phyloP scores from a whole-genome alignment of 2,113 vertebrate species.

The Craseonycteris thonglongyai region DNA sequence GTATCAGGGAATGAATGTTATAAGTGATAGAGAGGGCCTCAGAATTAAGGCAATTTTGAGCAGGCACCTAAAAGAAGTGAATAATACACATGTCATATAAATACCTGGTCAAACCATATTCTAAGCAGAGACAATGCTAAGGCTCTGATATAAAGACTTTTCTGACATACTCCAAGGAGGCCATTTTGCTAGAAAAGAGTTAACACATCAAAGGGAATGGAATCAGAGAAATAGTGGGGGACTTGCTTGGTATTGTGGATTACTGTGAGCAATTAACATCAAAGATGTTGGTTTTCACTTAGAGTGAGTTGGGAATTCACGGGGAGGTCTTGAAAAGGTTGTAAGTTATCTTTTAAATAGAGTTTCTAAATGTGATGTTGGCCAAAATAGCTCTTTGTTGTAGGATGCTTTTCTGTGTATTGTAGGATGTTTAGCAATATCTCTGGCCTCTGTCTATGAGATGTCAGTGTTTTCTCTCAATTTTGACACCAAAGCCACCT shows the following conservation, averaged over 20 bases:
- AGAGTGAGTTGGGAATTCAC: background rate
- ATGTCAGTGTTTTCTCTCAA: background rate
- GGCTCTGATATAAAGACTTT: background rate
- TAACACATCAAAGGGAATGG: background rate
- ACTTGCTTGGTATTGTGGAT: accelerated
- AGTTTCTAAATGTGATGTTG: background rate
- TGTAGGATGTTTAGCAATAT: background rate
- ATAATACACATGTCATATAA: background rate
- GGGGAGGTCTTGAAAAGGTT: background rate
- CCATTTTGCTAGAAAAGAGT: background rate
- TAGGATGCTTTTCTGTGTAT: accelerated
- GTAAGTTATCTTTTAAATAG: background rate
- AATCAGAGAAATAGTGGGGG: background rate
- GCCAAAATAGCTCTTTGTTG: background rate
- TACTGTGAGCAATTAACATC: background rate
- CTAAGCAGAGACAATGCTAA: background rate
- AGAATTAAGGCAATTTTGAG: background rate
- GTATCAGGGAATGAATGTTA: background rate
- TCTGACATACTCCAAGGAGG: background rate
- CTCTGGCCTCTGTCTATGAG: background rate
- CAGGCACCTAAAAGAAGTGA: background rate
- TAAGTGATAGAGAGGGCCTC: background rate
- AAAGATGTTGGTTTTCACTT: background rate
- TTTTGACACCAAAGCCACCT: background rate
- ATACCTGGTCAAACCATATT: background rate